A percentile compares a stretch with the other conserved stretches of the same genome.
These are phyloP conservation scores for Agrypnia vestita DNA, from an alignment of 1,140 invertebrate genomes.

Conservation along the genomic window DNA sequence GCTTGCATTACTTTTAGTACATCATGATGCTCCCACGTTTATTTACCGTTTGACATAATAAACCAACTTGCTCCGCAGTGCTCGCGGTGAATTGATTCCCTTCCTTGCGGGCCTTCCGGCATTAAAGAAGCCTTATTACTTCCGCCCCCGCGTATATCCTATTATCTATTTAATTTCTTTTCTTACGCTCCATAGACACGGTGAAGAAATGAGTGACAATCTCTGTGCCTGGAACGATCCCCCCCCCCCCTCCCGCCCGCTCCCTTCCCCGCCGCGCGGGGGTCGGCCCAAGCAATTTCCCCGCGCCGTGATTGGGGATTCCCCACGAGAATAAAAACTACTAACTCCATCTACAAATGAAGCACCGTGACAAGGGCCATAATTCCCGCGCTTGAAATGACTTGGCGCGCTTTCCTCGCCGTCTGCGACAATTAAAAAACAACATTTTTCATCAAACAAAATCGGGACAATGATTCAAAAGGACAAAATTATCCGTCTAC, in stretches of 20 bases:
- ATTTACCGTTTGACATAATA: background rate
- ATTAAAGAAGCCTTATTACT: slow-evolving; percentile 28
- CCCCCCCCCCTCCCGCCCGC: background rate
- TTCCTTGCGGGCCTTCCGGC: background rate
- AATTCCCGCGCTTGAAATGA: slow-evolving; percentile 58
- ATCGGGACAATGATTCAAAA: background rate
- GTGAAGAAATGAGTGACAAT: slow-evolving; percentile 56
- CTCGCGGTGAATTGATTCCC: slow-evolving; percentile 13
- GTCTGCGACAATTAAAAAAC: background rate
- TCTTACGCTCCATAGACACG: slow-evolving; percentile 44
- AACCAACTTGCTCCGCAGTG: background rate
- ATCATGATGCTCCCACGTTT: background rate
- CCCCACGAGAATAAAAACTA: slow-evolving; percentile 61
- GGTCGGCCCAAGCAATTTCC: slow-evolving; percentile 59
- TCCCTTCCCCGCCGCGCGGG: background rate
- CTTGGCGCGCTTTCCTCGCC: slow-evolving; percentile 43
- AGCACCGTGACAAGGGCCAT: slow-evolving; percentile 61
- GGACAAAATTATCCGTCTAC: background rate
- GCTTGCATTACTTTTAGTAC: no score
- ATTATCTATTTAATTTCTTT: slow-evolving; percentile 46
- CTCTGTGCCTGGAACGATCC: slow-evolving; percentile 25
- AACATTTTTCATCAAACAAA: background rate
- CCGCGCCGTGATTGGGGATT: slow-evolving; percentile 59
- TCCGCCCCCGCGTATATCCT: slow-evolving; percentile 18
- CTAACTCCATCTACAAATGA: slow-evolving; percentile 62